Evolutionary conservation across 2,797 vertebrate genomes (phyloP).

Genomic region (Argyrosomus regius): DNA sequence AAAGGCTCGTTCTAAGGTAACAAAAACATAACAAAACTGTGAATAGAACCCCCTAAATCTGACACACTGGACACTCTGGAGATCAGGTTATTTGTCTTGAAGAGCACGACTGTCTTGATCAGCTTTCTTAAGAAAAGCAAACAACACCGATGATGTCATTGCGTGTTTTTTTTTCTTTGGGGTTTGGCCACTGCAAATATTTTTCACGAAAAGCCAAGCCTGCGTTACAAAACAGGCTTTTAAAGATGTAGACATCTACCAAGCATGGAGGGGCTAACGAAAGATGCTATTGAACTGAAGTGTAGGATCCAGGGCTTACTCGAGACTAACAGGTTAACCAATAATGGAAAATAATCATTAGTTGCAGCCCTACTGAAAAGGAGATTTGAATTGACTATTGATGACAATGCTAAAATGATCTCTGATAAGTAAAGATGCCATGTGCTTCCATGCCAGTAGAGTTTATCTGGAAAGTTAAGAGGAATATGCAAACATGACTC

Average conservation of each 20-base stretch:
- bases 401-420: neutral
- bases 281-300: neutral
- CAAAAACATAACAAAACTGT: neutral
- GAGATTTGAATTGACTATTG: too few relatives aligned
- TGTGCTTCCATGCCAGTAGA: neutral
- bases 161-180: neutral
- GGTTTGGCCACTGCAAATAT: too few relatives aligned
- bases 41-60: neutral
- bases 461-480: slow-evolving; percentile 21
- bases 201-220: neutral
- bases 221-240: neutral
- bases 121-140: neutral
- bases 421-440: neutral
- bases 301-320: neutral
- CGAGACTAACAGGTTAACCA: too few relatives aligned
- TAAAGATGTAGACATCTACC: neutral
- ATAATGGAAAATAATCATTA: too few relatives aligned
- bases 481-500: slow-evolving; percentile 32
- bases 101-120: too few relatives aligned
- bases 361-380: neutral
- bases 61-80: neutral
- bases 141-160: neutral
- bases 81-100: neutral
- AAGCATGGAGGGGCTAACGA: neutral
- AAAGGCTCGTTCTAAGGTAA: neutral